Base-by-base conservation (phyloP, 2,113 vertebrate genomes). In the Hemichromis elongatus region DNA sequence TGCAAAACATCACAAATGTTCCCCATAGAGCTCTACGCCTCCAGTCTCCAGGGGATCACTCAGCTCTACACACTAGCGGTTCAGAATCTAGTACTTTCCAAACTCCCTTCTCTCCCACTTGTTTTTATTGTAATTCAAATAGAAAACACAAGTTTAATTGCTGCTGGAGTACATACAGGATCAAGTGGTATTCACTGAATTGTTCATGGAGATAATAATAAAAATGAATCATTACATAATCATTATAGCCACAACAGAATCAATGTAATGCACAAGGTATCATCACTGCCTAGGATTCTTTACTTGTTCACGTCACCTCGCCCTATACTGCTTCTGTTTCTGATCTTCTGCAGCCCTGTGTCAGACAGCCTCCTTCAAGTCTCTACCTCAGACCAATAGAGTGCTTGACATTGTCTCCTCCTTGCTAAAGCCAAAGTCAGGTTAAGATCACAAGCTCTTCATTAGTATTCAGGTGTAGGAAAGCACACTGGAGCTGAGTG, bases 391-490 rank as follows among this genome's bases (percentile, higher is more conserved):
- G 30, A 57, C 77, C 73, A 79, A 61, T 77, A 79, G 52, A 66
- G 90, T 82, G 77, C 88, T 93, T 88, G 82, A 91, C 85, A 89
- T 86, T 40, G 52, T 81, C 77, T 89, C 66, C 53, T 86, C 59
- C 73, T 53, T 28, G 82, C 57, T 83, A 84, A 91, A 86, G 80
- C 84, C 73, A 89, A 90, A 86, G 89, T 90, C 88, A 88, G 78
- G 83, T 86, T 88, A 86, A 90, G 84, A 88, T 91, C 63, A 82
- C 78, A 86, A 85, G 42, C 84, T 81, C 81, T 84, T 90, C 83
- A 92, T 92, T 91, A 92, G 88, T 90, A 93, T 92, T 93, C 87
- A 89, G 88, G 66, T 77, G 77, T 68, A 77, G 75, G 19, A 79
- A 42, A 80, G 81, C 82, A 84, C 81, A 79, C 57, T 88, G 54